These are phyloP conservation scores for Merodon equestris DNA, from an alignment of 2,888 invertebrate genomes.

Conservation along the genomic window DNA sequence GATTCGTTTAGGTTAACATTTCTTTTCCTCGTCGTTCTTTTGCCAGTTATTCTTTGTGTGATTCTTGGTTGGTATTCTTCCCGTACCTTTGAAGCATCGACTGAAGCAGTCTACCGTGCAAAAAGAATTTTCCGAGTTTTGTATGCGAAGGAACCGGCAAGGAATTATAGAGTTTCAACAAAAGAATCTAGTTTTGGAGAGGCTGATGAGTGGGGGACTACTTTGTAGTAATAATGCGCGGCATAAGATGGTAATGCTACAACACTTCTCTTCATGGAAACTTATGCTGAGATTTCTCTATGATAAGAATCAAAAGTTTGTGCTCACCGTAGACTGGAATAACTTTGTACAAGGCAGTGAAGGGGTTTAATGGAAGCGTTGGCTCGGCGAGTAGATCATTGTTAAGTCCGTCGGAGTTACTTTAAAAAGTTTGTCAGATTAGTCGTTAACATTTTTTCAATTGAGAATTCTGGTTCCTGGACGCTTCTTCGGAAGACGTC, in stretches of 20 bases:
- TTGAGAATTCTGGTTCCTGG: too few species aligned
- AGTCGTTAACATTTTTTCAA: too few species aligned
- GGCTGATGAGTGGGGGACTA: neutral
- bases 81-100: too few species aligned
- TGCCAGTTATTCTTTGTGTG: too few species aligned
- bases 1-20: slow-evolving; percentile 54
- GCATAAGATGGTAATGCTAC: slow-evolving; percentile 10
- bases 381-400: too few species aligned
- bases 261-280: slow-evolving; percentile 26
- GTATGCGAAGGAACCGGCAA: slow-evolving; percentile 38
- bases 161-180: slow-evolving; percentile 59
- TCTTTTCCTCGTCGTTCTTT: slow-evolving; percentile 4
- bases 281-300: slow-evolving; percentile 43
- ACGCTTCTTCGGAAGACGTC: too few species aligned
- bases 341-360: too few species aligned
- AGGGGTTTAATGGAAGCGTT: too few species aligned
- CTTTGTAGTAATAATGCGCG: slow-evolving; percentile 25
- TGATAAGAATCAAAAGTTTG: slow-evolving; percentile 19
- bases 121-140: slow-evolving; percentile 25
- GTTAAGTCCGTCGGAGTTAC: too few species aligned
- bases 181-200: slow-evolving; percentile 19
- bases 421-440: too few species aligned
- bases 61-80: too few species aligned
- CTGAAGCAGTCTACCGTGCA: neutral
- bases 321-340: too few species aligned